Conservation (phyloP, 2,113 vertebrate genomes). For the Podarcis cretensis region DNA sequence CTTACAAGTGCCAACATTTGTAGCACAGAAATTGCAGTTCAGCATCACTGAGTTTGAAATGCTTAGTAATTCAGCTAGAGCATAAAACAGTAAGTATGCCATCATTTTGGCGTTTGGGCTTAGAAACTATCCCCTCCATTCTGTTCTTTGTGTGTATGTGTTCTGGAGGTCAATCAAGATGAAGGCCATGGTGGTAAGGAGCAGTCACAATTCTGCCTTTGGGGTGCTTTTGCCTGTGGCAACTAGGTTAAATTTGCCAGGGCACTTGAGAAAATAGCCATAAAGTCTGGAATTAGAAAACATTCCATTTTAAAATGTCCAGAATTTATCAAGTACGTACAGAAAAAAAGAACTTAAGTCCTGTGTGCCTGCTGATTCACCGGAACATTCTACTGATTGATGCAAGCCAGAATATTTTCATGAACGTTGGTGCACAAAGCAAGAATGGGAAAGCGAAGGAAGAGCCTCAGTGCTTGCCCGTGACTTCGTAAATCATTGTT, state of each 20-base stretch:
- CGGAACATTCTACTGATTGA: background rate
- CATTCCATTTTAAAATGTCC: background rate
- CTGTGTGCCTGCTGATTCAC: background rate
- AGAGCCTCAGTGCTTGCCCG: background rate
- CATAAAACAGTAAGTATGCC: background rate
- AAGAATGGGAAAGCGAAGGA: too few relatives aligned
- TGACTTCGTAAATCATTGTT: background rate
- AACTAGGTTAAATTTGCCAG: background rate
- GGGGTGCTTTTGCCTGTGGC: background rate
- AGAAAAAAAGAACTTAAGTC: too few relatives aligned
- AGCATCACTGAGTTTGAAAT: background rate
- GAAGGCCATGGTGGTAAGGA: background rate
- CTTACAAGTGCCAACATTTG: background rate
- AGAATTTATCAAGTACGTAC: background rate
- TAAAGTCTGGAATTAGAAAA: background rate
- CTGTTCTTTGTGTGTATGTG: background rate
- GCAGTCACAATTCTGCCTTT: background rate
- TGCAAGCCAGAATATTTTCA: background rate
- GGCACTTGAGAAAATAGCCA: background rate
- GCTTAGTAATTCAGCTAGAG: background rate
- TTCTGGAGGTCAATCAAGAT: background rate
- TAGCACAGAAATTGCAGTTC: constrained; percentile 7
- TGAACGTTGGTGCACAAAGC: too few relatives aligned
- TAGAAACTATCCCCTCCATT: background rate
- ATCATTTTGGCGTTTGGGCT: background rate